These are phyloP conservation scores for Zeuzera pyrina DNA, from an alignment of 2,888 invertebrate species.

Conservation along the genomic window DNA sequence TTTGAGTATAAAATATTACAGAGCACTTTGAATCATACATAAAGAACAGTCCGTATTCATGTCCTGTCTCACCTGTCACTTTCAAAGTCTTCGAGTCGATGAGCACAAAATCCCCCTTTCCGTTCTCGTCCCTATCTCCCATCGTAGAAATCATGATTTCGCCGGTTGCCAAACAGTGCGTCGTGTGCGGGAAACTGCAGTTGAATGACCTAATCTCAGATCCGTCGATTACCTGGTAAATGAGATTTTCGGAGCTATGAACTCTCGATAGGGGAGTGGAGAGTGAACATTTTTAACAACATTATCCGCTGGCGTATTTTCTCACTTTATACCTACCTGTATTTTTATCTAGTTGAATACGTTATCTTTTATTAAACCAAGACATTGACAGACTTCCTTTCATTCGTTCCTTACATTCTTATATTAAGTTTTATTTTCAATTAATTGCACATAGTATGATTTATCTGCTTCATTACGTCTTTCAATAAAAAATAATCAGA, in stretches of 20 bases:
- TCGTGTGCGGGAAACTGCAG: slow-evolving; percentile 92
- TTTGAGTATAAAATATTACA: background rate
- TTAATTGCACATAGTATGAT: too few relatives aligned
- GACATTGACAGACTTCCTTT: too few relatives aligned
- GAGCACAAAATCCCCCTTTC: slow-evolving; percentile 89
- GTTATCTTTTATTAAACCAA: too few relatives aligned
- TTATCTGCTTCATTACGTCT: too few relatives aligned
- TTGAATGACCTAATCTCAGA: slow-evolving; percentile 82
- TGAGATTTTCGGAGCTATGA: slow-evolving; percentile 45
- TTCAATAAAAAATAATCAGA: too few relatives aligned
- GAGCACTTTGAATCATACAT: background rate
- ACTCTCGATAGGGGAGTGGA: slow-evolving; percentile 27
- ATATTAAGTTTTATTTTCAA: too few relatives aligned
- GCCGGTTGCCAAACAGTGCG: slow-evolving; percentile 93
- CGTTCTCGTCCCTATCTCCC: slow-evolving; percentile 90
- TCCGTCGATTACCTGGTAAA: slow-evolving; percentile 83
- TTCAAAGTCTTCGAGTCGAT: slow-evolving; percentile 87
- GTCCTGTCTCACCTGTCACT: slow-evolving; percentile 76
- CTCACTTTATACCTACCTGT: too few relatives aligned
- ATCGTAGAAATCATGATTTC: slow-evolving; percentile 96
- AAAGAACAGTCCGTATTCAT: slow-evolving; percentile 9
- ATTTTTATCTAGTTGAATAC: too few relatives aligned
- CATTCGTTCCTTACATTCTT: too few relatives aligned
- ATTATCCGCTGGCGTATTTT: too few relatives aligned
- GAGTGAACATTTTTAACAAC: too few relatives aligned